Percentiles rank a stretch among this genome's conserved stretches.
Evolutionary conservation across 2,888 invertebrate genomes (phyloP).

Genomic region (Trichacis sp.): DNA sequence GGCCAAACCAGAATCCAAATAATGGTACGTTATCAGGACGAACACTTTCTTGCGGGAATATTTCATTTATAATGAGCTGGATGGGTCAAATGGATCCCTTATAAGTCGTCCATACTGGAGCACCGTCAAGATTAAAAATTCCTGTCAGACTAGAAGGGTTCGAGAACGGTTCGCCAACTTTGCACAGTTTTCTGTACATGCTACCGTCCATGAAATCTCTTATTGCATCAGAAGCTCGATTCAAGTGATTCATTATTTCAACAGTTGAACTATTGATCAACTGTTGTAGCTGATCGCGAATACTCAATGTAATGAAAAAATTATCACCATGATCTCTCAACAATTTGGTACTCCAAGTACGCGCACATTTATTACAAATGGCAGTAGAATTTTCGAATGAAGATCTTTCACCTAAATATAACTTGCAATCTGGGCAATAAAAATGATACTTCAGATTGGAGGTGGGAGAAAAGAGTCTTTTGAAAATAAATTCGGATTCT

Average conservation of each 20-base stretch:
- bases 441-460: background rate
- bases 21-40: background rate
- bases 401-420: background rate
- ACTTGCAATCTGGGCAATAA: constrained; percentile 1
- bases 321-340: background rate
- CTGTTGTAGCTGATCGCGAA: background rate
- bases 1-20: background rate
- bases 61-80: background rate
- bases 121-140: background rate
- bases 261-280: background rate
- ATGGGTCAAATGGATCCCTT: background rate
- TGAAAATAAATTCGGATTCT: background rate
- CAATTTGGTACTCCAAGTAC: background rate
- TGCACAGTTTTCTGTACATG: background rate
- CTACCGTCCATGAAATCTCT: background rate
- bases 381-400: background rate
- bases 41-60: background rate
- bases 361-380: background rate
- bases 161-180: background rate
- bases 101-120: background rate
- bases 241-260: background rate
- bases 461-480: background rate
- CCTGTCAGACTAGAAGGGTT: background rate
- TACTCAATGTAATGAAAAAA: background rate
- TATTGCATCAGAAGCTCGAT: background rate